Conservation (phyloP, 2,888 invertebrate species). For the Agapetus fuscipes region DNA sequence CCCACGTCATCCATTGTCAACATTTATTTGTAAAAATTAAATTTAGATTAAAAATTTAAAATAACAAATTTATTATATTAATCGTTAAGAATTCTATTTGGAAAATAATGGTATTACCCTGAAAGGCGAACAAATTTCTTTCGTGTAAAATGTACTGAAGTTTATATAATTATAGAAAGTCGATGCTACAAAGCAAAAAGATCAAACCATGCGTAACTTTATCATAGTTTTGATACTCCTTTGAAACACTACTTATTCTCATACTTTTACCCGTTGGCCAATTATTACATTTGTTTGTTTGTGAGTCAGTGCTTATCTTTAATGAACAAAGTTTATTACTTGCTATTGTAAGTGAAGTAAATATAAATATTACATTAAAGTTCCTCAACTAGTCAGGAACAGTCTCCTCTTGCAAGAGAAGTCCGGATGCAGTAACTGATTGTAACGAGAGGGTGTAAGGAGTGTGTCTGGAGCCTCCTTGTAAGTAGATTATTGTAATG, state of each 20-base stretch:
- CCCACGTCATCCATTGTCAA: constrained; percentile 20
- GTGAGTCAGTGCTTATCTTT: not conserved
- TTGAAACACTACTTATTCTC: not conserved
- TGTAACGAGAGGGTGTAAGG: too few relatives aligned
- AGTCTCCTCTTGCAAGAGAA: not conserved
- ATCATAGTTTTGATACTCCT: not conserved
- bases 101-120: constrained; percentile 61
- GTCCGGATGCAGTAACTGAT: not conserved
- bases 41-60: constrained; percentile 42
- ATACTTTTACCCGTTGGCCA: too few relatives aligned
- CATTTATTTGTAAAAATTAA: constrained; percentile 39
- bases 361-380: not conserved
- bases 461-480: too few relatives aligned
- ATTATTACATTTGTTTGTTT: too few relatives aligned
- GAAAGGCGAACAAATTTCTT: constrained; percentile 53
- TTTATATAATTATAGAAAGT: constrained; percentile 3
- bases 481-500: not conserved
- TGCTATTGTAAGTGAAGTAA: not conserved
- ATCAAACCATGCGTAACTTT: not conserved
- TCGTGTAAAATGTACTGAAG: constrained; percentile 16
- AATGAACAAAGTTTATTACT: not conserved
- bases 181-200: not conserved
- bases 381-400: not conserved
- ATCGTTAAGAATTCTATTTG: constrained; percentile 39
- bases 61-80: constrained; percentile 50